phyloP scores from a whole-genome alignment of 2,113 vertebrate genomes.

The Argyrosomus japonicus region DNA sequence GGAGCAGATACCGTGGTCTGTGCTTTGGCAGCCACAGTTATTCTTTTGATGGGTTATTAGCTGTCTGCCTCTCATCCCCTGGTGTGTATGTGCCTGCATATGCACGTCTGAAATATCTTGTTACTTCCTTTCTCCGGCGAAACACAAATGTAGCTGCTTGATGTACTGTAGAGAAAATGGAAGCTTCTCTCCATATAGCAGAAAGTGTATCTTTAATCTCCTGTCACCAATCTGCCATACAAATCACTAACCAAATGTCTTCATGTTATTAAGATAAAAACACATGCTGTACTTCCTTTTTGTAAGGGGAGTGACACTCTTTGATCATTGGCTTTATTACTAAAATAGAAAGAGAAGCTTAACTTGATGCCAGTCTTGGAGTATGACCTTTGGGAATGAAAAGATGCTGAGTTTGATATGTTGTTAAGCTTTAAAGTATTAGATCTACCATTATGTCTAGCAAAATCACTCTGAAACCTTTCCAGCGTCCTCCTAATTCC shows the following conservation, averaged over 20 bases:
- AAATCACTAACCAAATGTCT: background rate
- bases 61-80: constrained; percentile 60
- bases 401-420: background rate
- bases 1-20: constrained; percentile 39
- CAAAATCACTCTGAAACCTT: constrained; percentile 6
- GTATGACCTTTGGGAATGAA: background rate
- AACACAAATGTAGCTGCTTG: constrained; percentile 29
- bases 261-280: background rate
- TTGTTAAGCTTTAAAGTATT: constrained; percentile 6
- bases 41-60: constrained; percentile 76
- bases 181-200: background rate
- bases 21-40: constrained; percentile 61
- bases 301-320: background rate
- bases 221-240: background rate
- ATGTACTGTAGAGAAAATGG: background rate
- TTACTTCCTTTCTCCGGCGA: constrained; percentile 8
- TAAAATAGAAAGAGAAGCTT: constrained; percentile 23
- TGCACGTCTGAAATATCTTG: constrained; percentile 33
- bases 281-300: background rate
- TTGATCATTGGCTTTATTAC: constrained; percentile 5
- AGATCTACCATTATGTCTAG: constrained; percentile 4
- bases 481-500: constrained; percentile 6
- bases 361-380: background rate
- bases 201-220: constrained; percentile 1
- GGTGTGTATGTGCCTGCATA: constrained; percentile 50